Evolutionary conservation across 2,888 invertebrate genomes (phyloP).

Genomic region (Sarcophaga carnaria): DNA sequence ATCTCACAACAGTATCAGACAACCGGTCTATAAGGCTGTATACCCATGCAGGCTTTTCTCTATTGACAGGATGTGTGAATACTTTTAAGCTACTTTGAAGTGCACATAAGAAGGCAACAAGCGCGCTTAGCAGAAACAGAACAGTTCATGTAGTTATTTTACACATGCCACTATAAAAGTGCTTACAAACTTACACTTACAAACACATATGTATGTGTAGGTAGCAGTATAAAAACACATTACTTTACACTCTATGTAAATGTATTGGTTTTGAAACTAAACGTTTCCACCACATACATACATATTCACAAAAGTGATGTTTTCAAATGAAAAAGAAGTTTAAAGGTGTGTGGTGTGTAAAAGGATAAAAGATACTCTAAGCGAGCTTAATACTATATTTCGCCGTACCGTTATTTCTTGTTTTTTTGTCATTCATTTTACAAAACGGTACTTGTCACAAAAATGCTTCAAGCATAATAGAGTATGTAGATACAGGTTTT

Average conservation of each 20-base stretch:
- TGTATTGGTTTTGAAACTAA: conserved; percentile 24
- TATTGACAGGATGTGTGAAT: too few relatives aligned
- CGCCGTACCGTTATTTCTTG: background rate
- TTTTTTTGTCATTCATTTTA: conserved; percentile 13
- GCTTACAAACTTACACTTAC: background rate
- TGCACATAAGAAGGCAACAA: conserved; percentile 42
- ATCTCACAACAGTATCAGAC: too few relatives aligned
- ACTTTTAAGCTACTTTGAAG: background rate
- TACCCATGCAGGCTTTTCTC: background rate
- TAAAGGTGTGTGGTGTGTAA: background rate
- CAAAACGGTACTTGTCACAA: conserved; percentile 56
- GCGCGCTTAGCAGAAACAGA: conserved; percentile 43
- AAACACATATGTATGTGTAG: background rate
- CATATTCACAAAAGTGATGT: background rate
- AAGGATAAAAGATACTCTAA: background rate
- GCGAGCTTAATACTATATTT: background rate
- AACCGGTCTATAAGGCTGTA: too few relatives aligned
- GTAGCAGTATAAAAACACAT: too few relatives aligned
- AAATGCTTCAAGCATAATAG: conserved; percentile 56
- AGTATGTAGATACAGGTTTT: conserved; percentile 16
- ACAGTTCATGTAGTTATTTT: conserved; percentile 38
- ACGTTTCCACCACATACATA: background rate
- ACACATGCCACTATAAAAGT: conserved; percentile 1
- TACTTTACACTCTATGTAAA: background rate
- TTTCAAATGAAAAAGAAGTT: too few relatives aligned